Evolutionary conservation across 2,888 invertebrate genomes (phyloP).

Genomic region (Aspidiotus destructor): DNA sequence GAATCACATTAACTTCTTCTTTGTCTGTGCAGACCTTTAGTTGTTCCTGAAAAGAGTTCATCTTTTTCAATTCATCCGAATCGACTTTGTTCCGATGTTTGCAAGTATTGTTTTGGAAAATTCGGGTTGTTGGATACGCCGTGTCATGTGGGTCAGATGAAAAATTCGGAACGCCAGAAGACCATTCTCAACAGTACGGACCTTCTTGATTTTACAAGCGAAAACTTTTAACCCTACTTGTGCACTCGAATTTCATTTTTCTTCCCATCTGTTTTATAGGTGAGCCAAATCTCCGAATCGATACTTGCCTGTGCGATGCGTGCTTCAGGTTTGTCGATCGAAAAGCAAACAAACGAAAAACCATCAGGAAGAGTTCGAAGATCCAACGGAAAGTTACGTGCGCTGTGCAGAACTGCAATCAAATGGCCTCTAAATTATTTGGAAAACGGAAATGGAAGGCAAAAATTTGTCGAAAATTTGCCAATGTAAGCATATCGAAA

Average conservation of each 20-base stretch:
- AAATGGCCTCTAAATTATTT: conserved; percentile 50
- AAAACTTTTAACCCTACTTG: not conserved
- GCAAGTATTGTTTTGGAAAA: conserved; percentile 77
- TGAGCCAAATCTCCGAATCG: conserved; percentile 69
- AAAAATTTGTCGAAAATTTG: conserved; percentile 58
- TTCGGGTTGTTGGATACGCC: conserved; percentile 79
- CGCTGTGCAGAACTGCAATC: conserved; percentile 56
- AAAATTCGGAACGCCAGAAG: conserved; percentile 67
- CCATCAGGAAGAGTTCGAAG: conserved; percentile 19
- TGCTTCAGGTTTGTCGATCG: conserved; percentile 78
- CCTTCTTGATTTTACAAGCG: no score
- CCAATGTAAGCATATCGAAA: conserved; percentile 40
- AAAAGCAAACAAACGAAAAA: conserved; percentile 48
- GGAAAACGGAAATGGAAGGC: conserved; percentile 63
- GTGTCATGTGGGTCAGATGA: conserved; percentile 77
- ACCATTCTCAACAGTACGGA: conserved; percentile 63
- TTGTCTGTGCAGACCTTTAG: conserved; percentile 43
- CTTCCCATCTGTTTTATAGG: conserved; percentile 44
- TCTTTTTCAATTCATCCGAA: conserved; percentile 80
- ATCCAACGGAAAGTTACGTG: conserved; percentile 42
- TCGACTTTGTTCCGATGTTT: conserved; percentile 70
- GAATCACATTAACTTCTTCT: not conserved
- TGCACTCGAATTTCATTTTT: not conserved
- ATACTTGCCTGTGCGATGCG: conserved; percentile 78
- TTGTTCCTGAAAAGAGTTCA: conserved; percentile 79